Percentiles rank a stretch among this genome's conserved stretches.
These are phyloP conservation scores for Eristalinus aeneus DNA, from an alignment of 2,888 invertebrate species.

Conservation along the genomic window DNA sequence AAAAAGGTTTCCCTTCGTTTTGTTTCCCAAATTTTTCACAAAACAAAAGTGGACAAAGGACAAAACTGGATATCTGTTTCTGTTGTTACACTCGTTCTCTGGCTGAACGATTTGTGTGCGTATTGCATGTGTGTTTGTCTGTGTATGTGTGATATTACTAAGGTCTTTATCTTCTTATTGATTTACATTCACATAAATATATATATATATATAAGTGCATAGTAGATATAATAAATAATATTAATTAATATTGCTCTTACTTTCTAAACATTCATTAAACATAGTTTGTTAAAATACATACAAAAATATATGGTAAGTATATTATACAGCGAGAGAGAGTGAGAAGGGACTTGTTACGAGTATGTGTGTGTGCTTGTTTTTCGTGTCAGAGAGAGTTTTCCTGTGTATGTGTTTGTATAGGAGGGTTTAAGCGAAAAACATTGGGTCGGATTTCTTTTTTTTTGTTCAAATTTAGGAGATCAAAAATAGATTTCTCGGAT, in stretches of 20 bases:
- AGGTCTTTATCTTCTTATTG: conserved; percentile 23
- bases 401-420: neutral
- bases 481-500: conserved; percentile 32
- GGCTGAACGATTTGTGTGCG: conserved; percentile 4
- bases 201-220: conserved; percentile 47
- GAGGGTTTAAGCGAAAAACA: conserved; percentile 28
- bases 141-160: conserved; percentile 30
- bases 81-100: conserved; percentile 29
- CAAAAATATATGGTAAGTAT: conserved; percentile 25
- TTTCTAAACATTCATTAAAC: conserved; percentile 64
- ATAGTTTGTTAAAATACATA: conserved; percentile 46
- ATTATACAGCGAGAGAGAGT: conserved; percentile 23
- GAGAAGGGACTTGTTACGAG: neutral
- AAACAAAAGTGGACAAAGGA: conserved; percentile 52
- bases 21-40: conserved; percentile 18
- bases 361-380: no score
- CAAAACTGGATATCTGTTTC: conserved; percentile 37
- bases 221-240: conserved; percentile 66
- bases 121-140: neutral
- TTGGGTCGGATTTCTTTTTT: neutral
- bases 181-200: conserved; percentile 31
- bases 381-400: no score
- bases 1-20: conserved; percentile 32
- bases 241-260: conserved; percentile 56
- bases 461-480: conserved; percentile 43